A percentile compares a stretch with the other conserved stretches of the same genome.
Evolutionary conservation across 1,140 invertebrate genomes (phyloP).

Genomic region (Phenacoccus solenopsis): DNA sequence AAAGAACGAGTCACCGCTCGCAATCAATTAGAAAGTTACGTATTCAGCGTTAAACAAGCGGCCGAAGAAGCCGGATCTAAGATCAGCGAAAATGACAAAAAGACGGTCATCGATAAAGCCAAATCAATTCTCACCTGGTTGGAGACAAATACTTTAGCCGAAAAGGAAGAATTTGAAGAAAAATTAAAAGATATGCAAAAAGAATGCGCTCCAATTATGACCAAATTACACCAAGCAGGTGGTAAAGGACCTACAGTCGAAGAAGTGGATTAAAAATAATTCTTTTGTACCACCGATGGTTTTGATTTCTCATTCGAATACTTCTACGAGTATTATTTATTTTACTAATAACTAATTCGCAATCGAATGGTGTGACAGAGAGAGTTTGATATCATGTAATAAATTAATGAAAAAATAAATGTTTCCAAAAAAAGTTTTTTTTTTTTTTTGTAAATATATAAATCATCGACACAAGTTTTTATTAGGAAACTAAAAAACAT

Average conservation of each 20-base stretch:
- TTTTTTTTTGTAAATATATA: too few species aligned
- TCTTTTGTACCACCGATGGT: background rate
- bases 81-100: slow-evolving; percentile 32
- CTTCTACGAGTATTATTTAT: too few species aligned
- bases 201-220: slow-evolving; percentile 59
- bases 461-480: too few species aligned
- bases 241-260: slow-evolving; percentile 50
- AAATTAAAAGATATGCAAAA: slow-evolving; percentile 56
- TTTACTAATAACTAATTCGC: too few species aligned
- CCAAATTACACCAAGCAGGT: slow-evolving; percentile 52
- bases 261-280: slow-evolving; percentile 44
- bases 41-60: slow-evolving; percentile 51
- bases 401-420: too few species aligned
- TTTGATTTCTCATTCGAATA: too few species aligned
- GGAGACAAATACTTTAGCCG: slow-evolving; percentile 39
- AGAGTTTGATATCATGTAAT: too few species aligned
- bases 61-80: slow-evolving; percentile 33
- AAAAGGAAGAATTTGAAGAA: slow-evolving; percentile 62
- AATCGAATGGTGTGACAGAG: too few species aligned
- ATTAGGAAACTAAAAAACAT: too few species aligned
- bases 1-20: slow-evolving; percentile 44
- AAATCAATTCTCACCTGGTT: slow-evolving; percentile 30
- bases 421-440: too few species aligned
- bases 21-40: slow-evolving; percentile 56
- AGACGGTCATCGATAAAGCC: slow-evolving; percentile 33